These are phyloP conservation scores for Myripristis murdjan DNA, from an alignment of 2,797 vertebrate genomes.

Conservation along the genomic window DNA sequence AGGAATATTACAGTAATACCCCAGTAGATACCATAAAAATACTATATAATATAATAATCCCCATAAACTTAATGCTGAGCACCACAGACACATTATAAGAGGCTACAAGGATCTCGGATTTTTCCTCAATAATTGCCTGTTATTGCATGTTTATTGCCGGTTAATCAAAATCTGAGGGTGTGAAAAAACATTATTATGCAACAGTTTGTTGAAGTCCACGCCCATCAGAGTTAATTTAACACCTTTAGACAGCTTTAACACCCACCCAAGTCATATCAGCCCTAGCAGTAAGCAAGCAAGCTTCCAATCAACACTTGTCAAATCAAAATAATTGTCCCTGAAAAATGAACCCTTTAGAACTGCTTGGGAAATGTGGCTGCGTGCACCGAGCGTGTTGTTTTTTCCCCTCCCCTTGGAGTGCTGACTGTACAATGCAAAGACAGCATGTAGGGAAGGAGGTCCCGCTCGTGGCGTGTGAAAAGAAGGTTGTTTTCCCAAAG, in stretches of 20 bases:
- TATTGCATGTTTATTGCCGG: conserved; percentile 16
- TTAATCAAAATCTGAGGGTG: conserved; percentile 1
- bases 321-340: conserved; percentile 44
- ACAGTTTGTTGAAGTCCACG: conserved; percentile 49
- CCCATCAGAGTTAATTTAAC: conserved; percentile 55
- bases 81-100: neutral
- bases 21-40: neutral
- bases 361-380: neutral
- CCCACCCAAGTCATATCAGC: conserved; percentile 38
- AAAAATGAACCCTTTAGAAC: conserved; percentile 36
- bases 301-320: conserved; percentile 41
- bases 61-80: neutral
- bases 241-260: conserved; percentile 60
- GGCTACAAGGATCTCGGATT: conserved; percentile 6
- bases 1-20: neutral
- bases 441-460: conserved; percentile 14
- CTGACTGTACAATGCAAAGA: conserved; percentile 9
- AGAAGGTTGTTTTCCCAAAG: conserved; percentile 23
- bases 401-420: neutral
- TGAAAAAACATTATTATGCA: conserved; percentile 25
- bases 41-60: conserved; percentile 19
- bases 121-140: neutral
- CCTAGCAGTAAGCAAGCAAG: conserved; percentile 45
- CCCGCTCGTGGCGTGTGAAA: conserved; percentile 4
- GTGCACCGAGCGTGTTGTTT: neutral